Evolutionary conservation across 2,113 vertebrate species (phyloP), one percentile per base, ranked within the genome.

Genomic region (Suncus etruscus): DNA sequence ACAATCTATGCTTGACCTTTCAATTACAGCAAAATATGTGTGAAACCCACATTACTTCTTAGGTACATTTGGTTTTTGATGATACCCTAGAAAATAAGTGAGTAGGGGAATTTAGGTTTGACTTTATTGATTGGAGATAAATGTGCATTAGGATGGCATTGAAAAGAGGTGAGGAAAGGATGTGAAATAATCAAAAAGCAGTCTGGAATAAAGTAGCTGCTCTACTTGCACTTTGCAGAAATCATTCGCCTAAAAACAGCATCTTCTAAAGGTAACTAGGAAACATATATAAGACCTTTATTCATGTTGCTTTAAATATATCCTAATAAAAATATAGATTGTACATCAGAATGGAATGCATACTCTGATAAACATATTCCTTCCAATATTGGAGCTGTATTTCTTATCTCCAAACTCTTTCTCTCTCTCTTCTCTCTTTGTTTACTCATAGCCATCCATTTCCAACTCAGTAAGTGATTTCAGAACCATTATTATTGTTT

Each of bases 61-160:
- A 73, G 11, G 63, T n/a, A 68, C 61, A 82, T 1, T 69, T 32
- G 11, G 70, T 77, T 90, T 70, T 45, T 47, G 78, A 32, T 83
- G 88, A 75, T 65, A 20, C 20, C 20, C 29, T 75, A 77, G 74
- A 78, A 94, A 87, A 89, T 69, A 83, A 89, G 89, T 16, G 29
- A 87, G 25, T 20, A 61, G 14, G 73, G 6, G 58, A 76, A 29
- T 27, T 54, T 79, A 48, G 76, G 3, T 27, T 31, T 70, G 11
- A 11, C 80, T 84, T 76, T 68, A 75, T 58, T 22, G 15, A 84
- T 83, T 82, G 81, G 14, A 25, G 70, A 10, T 65, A 74, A 16
- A 32, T 87, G 4, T 65, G 4, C 66, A 63, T 24, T 4, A 18
- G 8, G 25, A 1, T 63, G 8, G 32, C 4, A 7, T 22, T 1